phyloP scores from a whole-genome alignment of 2,888 invertebrate species.

The Phasia obesa region DNA sequence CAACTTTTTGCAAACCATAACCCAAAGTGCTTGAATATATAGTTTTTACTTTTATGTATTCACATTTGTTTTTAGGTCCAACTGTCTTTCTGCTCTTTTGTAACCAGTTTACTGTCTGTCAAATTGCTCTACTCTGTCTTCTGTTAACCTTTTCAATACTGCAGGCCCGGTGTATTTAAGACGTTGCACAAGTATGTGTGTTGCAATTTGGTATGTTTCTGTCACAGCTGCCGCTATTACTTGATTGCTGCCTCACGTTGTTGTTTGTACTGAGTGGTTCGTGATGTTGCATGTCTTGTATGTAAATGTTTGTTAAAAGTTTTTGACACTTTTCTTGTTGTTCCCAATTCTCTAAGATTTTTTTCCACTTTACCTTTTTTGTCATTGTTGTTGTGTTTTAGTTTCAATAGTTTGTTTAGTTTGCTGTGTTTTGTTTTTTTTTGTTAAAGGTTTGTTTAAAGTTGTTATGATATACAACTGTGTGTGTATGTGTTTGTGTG shows the following conservation, averaged over 20 bases:
- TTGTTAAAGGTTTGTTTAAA: constrained; percentile 51
- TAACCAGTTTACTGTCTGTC: constrained; percentile 1
- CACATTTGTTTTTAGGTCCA: not conserved
- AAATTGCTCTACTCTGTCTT: not conserved
- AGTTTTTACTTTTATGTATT: not conserved
- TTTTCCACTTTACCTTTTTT: constrained; percentile 8
- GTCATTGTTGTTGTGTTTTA: constrained; percentile 6
- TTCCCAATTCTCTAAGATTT: constrained; percentile 60
- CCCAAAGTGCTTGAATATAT: not conserved
- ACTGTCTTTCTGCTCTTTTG: constrained; percentile 2
- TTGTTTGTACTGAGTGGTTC: constrained; percentile 46
- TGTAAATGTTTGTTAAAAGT: constrained; percentile 69
- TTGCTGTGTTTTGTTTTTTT: constrained; percentile 13
- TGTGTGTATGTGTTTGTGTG: not conserved
- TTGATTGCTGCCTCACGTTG: constrained; percentile 51
- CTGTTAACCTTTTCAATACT: constrained; percentile 23
- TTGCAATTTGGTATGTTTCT: constrained; percentile 43
- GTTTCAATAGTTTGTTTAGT: constrained; percentile 30
- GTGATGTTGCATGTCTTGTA: constrained; percentile 56
- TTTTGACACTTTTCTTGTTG: constrained; percentile 69
- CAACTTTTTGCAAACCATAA: not conserved
- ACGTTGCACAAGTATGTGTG: constrained; percentile 36
- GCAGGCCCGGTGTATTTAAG: constrained; percentile 22
- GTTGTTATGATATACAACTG: constrained; percentile 36
- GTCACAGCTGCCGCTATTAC: constrained; percentile 67